Base-by-base conservation (phyloP, 2,113 vertebrate genomes). In the Clarias batrachus region DNA sequence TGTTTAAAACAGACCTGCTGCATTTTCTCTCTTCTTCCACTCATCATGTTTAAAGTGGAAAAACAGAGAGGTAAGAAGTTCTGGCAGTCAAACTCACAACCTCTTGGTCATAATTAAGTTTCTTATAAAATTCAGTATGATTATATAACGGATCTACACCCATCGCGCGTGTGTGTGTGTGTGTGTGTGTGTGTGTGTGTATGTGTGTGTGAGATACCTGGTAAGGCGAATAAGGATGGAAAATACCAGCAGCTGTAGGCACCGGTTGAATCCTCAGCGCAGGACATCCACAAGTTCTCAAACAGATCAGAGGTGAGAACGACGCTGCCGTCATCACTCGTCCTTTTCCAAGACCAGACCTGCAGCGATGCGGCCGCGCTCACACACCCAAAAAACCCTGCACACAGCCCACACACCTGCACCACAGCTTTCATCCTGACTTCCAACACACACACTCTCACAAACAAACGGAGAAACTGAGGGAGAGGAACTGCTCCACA, bases 221-320 rank as follows among this genome's bases (percentile, higher is more conserved):
- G 95, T 25, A 98, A 93, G 65, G 96, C 96, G 81, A 98, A 93
- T 90, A 98, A 89, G 4, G 97, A 97, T 57, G 94, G 96, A 91
- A 97, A 98, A 10, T 97, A 94, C 23, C 96, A 89, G 91, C 97
- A 98, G 93, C 96, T 96, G 88, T 92, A 96, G 76, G 93, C 89
- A 12, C 97, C 97, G 0, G 95, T 91, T 62, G 97, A 97, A 87
- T 98, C 97, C 5, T 94, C 96, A 0, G 97, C 97, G 89, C 97
- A 97, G 87, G 95, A 96, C 91, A 95, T 95, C 97, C 97, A 98
- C 9, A 98, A 95, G 91, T 98, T 98, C 92, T 97, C 96, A 81
- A 94, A 98, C 91, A 98, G 85, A 66, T 94, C 93, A 68, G 95
- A 96, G 79, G 96, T 96, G 86, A 93, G 92, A 89, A 98, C 96